Percentiles rank a stretch among this genome's conserved stretches.
phyloP scores from a whole-genome alignment of 2,888 invertebrate genomes.

The Micropterix aruncella region DNA sequence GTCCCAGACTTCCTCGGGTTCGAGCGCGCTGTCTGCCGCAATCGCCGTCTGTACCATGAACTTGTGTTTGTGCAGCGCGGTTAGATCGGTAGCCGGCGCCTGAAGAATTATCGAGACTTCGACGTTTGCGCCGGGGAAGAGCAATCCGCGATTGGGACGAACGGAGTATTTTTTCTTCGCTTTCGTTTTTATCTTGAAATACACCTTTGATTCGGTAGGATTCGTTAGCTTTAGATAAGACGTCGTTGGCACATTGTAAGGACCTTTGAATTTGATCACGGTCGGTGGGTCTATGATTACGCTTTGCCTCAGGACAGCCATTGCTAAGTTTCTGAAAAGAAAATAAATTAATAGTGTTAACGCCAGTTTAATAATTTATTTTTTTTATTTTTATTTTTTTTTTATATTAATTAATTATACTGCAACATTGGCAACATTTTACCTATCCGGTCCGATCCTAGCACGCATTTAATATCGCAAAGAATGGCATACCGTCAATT shows the following conservation, averaged over 20 bases:
- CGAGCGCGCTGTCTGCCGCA: conserved; percentile 93
- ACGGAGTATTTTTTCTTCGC: conserved; percentile 99
- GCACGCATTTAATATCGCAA: too few relatives aligned
- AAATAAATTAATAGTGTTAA: too few relatives aligned
- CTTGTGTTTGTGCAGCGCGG: conserved; percentile 97
- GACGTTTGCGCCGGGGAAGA: conserved; percentile 59
- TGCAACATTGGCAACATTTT: too few relatives aligned
- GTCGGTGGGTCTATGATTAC: too few relatives aligned
- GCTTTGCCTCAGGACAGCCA: too few relatives aligned
- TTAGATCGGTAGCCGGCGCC: conserved; percentile 83
- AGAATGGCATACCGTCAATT: too few relatives aligned
- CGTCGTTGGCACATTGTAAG: conserved; percentile 71
- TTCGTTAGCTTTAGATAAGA: conserved; percentile 83
- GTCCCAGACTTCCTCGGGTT: conserved; percentile 82
- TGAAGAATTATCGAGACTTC: conserved; percentile 94
- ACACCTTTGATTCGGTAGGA: conserved; percentile 71
- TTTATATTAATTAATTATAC: too few relatives aligned
- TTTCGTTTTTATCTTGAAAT: conserved; percentile 99
- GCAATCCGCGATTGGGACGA: conserved; percentile 89
- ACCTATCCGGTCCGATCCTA: too few relatives aligned
- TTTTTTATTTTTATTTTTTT: too few relatives aligned
- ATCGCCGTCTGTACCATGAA: too few relatives aligned
- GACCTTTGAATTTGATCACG: conserved; percentile 57
- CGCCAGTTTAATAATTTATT: too few relatives aligned
- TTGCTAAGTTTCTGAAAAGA: too few relatives aligned